These are phyloP conservation scores for Mustela nigripes DNA, from an alignment of 2,113 vertebrate genomes.

Conservation along the genomic window DNA sequence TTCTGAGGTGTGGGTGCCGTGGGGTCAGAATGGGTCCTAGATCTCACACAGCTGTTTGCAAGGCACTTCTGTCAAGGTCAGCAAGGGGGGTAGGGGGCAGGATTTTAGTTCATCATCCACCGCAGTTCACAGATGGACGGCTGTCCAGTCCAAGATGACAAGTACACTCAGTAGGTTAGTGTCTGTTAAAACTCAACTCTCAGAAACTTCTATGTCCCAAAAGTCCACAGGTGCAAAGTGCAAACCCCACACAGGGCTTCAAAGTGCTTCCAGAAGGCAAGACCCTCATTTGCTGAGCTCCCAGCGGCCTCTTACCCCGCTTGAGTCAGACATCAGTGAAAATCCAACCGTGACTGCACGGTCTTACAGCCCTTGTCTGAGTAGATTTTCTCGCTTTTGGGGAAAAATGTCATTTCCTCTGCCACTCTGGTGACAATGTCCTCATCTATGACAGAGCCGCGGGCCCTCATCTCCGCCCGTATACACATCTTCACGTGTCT, in stretches of 20 bases:
- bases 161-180: fast-evolving
- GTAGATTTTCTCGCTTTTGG: conserved; percentile 92
- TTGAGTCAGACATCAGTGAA: conserved; percentile 81
- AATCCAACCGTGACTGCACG: conserved; percentile 92
- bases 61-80: conserved; percentile 32
- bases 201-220: not conserved
- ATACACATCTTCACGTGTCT: conserved; percentile 93
- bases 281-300: not conserved
- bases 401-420: conserved; percentile 93
- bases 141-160: fast-evolving
- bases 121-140: not conserved
- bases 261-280: conserved; percentile 19
- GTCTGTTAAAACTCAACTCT: not conserved
- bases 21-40: not conserved
- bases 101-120: not conserved
- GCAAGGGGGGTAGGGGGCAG: not conserved
- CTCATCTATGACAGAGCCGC: conserved; percentile 51
- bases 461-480: conserved; percentile 90
- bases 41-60: not conserved
- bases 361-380: conserved; percentile 97
- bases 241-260: conserved; percentile 27
- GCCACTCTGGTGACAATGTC: conserved; percentile 88
- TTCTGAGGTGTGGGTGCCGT: not conserved
- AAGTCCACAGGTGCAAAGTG: conserved; percentile 79
- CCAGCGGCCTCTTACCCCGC: fast-evolving